Percentiles rank a stretch among this genome's conserved stretches.
Evolutionary conservation across 1,140 invertebrate genomes (phyloP).

Genomic region (Cyclargus thomasi): DNA sequence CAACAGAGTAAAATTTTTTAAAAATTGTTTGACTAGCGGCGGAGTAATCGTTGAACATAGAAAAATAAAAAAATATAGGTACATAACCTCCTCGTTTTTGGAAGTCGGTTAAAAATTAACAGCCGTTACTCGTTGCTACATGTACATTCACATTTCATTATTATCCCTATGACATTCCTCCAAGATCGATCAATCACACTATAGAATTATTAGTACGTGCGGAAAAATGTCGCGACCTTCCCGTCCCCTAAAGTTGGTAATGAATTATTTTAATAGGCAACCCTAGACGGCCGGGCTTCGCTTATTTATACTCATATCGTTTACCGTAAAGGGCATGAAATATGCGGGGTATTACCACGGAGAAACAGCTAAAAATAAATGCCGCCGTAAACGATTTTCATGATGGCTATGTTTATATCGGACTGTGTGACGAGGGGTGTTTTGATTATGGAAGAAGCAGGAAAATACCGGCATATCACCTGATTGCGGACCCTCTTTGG

Average conservation of each 20-base stretch:
- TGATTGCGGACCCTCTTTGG: background rate
- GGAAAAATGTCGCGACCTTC: background rate
- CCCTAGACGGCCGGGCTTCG: background rate
- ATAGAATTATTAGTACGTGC: background rate
- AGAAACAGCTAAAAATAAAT: background rate
- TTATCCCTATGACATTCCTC: background rate
- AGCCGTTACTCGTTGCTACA: no score
- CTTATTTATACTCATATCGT: background rate
- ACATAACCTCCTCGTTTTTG: no score
- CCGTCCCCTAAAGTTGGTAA: background rate
- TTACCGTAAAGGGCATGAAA: background rate
- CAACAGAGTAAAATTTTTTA: no score
- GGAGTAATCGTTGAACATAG: no score
- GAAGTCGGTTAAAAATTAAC: no score
- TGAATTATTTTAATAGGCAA: background rate
- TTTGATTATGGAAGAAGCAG: background rate
- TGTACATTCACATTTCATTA: background rate
- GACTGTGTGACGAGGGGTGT: background rate
- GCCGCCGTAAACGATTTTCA: background rate
- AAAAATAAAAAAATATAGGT: no score
- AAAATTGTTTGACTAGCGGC: no score
- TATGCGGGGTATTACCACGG: background rate
- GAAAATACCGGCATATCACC: background rate
- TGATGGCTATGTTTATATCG: background rate
- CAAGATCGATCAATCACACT: no score